Conservation (phyloP, 2,797 vertebrate genomes). For the Molossus molossus region DNA sequence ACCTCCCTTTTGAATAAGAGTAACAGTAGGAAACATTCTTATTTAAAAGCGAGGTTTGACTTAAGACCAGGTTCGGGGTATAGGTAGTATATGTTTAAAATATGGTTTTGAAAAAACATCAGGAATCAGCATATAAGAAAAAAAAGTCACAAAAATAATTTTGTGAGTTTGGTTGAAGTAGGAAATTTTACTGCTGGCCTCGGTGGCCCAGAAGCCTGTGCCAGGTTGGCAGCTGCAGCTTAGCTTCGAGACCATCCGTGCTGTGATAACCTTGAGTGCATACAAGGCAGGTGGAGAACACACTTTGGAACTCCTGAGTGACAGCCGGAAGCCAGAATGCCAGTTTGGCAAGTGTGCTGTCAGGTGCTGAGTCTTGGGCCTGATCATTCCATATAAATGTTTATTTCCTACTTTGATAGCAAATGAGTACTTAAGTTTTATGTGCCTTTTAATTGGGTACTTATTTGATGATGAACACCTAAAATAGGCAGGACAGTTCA, state of each 20-base stretch:
- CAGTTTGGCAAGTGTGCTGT: background rate
- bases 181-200: background rate
- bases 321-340: conserved; percentile 45
- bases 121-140: background rate
- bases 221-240: conserved; percentile 46
- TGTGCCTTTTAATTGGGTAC: background rate
- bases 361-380: conserved; percentile 46
- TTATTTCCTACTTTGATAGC: conserved; percentile 8
- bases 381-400: background rate
- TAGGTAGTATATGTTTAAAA: background rate
- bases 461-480: background rate
- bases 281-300: background rate
- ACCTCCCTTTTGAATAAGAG: conserved; percentile 17
- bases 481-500: background rate
- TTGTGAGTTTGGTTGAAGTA: background rate
- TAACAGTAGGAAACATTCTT: background rate
- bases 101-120: background rate
- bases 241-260: background rate
- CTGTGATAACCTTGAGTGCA: conserved; percentile 10
- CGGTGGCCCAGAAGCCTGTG: background rate
- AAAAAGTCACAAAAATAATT: background rate
- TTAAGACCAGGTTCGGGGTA: background rate
- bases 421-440: conserved; percentile 25
- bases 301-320: conserved; percentile 25
- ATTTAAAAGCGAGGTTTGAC: background rate